Conservation (phyloP, 2,888 invertebrate genomes). For the Drosophila nr. medialis region DNA sequence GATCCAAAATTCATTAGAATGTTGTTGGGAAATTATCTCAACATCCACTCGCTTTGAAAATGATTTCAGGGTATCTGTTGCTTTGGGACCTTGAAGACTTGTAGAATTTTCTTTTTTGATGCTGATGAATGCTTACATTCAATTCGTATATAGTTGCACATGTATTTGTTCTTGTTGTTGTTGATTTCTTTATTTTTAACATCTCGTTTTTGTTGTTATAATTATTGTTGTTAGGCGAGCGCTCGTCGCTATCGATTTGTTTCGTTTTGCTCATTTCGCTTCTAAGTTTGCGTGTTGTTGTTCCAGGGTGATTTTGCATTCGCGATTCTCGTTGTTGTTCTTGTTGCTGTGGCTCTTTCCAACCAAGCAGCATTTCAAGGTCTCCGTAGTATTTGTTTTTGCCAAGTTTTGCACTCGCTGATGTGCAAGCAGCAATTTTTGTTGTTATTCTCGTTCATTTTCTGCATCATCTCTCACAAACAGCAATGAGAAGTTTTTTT, state of each 20-base stretch:
- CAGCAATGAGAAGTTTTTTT: constrained; percentile 66
- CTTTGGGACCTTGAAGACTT: constrained; percentile 13
- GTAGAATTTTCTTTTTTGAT: constrained; percentile 12
- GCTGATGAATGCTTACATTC: constrained; percentile 30
- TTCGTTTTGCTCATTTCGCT: constrained; percentile 71
- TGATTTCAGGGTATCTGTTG: constrained; percentile 16
- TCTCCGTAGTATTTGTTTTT: constrained; percentile 74
- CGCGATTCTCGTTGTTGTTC: constrained; percentile 36
- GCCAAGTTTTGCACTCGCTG: constrained; percentile 75
- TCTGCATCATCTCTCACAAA: constrained; percentile 72
- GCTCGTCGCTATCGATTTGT: constrained; percentile 52
- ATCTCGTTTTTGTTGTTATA: constrained; percentile 38
- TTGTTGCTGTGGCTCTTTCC: constrained; percentile 47
- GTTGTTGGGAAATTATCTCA: neutral
- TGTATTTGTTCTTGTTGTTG: constrained; percentile 41
- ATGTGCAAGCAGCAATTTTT: constrained; percentile 39
- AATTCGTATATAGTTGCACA: constrained; percentile 45
- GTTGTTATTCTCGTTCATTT: constrained; percentile 57
- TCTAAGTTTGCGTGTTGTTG: constrained; percentile 75
- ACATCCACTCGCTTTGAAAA: neutral
- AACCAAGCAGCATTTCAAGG: constrained; percentile 76
- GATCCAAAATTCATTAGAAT: neutral
- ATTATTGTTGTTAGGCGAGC: constrained; percentile 53
- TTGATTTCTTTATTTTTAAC: constrained; percentile 61
- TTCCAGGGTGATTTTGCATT: constrained; percentile 80